phyloP scores from a whole-genome alignment of 2,797 vertebrate genomes.

The Enteromius paludinosus region DNA sequence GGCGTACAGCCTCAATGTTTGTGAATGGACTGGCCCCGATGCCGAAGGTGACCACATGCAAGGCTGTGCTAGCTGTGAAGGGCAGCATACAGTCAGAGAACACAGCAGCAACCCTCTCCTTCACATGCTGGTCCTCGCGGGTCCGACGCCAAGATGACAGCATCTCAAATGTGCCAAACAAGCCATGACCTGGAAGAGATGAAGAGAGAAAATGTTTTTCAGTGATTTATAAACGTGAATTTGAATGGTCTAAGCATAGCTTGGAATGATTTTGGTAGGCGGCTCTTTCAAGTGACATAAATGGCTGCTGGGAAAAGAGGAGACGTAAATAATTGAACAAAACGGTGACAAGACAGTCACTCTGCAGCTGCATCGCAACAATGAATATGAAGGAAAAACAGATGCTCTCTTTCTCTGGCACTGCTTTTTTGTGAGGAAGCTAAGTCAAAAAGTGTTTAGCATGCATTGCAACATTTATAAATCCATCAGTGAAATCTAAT shows the following conservation, averaged over 20 bases:
- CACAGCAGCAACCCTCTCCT: conserved; percentile 94
- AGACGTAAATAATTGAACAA: conserved; percentile 61
- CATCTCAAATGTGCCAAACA: conserved; percentile 98
- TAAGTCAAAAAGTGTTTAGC: not conserved
- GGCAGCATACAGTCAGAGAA: conserved; percentile 98
- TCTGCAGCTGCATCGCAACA: conserved; percentile 45
- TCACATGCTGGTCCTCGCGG: conserved; percentile 96
- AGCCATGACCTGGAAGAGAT: conserved; percentile 87
- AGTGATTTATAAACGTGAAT: conserved; percentile 26
- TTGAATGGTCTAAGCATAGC: conserved; percentile 26
- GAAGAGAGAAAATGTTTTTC: conserved; percentile 21
- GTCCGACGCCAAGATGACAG: conserved; percentile 97
- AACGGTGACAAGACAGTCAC: conserved; percentile 42
- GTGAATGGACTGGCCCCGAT: conserved; percentile 99
- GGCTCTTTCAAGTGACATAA: conserved; percentile 50
- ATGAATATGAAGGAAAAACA: conserved; percentile 41
- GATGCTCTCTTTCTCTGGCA: conserved; percentile 9
- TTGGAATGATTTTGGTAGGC: conserved; percentile 20
- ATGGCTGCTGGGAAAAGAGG: conserved; percentile 46
- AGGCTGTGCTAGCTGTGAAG: conserved; percentile 94
- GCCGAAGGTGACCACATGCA: conserved; percentile 97
- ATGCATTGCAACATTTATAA: not conserved
- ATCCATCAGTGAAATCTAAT: not conserved
- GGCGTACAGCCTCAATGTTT: conserved; percentile 97
- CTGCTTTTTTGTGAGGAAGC: not conserved